Percentiles rank a stretch among this genome's conserved stretches.
These are phyloP conservation scores for Periparus ater DNA, from an alignment of 2,797 vertebrate genomes.

Conservation along the genomic window DNA sequence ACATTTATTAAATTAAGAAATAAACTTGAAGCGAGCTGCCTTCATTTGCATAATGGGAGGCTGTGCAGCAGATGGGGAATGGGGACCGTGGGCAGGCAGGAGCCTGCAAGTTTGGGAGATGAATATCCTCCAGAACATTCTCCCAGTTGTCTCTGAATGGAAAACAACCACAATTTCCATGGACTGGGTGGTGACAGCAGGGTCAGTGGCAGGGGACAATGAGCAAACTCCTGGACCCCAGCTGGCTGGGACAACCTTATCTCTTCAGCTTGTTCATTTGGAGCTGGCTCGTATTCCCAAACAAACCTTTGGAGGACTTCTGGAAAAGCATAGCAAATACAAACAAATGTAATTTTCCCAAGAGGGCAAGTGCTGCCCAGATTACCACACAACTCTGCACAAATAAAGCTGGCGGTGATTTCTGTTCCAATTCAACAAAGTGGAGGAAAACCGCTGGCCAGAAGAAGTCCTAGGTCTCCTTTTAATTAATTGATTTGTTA, in stretches of 20 bases:
- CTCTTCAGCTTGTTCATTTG: background rate
- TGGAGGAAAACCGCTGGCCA: background rate
- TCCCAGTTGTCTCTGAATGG: background rate
- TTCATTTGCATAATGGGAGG: slow-evolving; percentile 61
- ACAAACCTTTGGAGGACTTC: background rate
- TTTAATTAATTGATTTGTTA: background rate
- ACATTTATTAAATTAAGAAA: slow-evolving; percentile 66
- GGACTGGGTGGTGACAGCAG: background rate
- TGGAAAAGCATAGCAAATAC: background rate
- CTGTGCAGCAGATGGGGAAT: slow-evolving; percentile 57
- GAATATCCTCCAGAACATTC: background rate
- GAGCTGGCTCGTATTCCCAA: background rate
- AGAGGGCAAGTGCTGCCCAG: background rate
- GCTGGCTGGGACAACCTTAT: background rate
- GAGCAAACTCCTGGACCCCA: background rate
- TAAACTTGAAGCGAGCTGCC: slow-evolving; percentile 47
- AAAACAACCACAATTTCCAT: slow-evolving; percentile 6
- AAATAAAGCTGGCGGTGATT: background rate
- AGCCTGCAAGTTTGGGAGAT: slow-evolving; percentile 26
- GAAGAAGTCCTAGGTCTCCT: background rate
- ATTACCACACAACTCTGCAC: background rate
- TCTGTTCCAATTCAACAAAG: background rate
- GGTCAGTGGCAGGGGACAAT: background rate
- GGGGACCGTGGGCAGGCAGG: slow-evolving; percentile 34
- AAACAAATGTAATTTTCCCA: slow-evolving; percentile 9